Evolutionary conservation across 2,797 vertebrate species (phyloP).

Genomic region (Cryptoblepharus egeriae): DNA sequence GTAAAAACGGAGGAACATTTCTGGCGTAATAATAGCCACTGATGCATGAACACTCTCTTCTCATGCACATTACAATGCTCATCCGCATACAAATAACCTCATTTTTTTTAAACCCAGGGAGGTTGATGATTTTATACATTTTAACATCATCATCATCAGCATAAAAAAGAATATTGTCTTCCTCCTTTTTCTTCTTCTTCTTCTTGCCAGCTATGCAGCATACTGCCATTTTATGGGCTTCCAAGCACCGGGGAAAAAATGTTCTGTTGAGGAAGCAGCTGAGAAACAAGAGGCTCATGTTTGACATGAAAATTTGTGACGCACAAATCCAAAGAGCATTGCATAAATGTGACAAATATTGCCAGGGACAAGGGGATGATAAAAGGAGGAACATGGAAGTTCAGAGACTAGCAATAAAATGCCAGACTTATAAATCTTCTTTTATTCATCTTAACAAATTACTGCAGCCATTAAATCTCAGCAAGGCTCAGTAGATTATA

Average conservation of each 20-base stretch:
- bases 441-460: constrained; percentile 35
- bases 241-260: constrained; percentile 4
- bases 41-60: background rate
- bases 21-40: constrained; percentile 25
- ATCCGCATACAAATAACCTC: constrained; percentile 5
- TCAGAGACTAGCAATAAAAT: constrained; percentile 37
- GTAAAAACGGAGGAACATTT: background rate
- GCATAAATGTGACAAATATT: constrained; percentile 21
- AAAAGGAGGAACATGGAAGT: constrained; percentile 37
- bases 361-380: constrained; percentile 5
- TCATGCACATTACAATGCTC: background rate
- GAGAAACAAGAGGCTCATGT: background rate
- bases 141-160: constrained; percentile 15
- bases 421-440: constrained; percentile 32
- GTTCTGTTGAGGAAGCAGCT: constrained; percentile 3
- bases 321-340: constrained; percentile 17
- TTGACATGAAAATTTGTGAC: constrained; percentile 36
- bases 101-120: constrained; percentile 18
- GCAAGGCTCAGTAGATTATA: background rate
- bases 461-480: constrained; percentile 37
- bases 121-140: constrained; percentile 15
- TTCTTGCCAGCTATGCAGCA: background rate
- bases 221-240: constrained; percentile 13
- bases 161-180: background rate
- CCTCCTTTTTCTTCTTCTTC: background rate